phyloP scores from a whole-genome alignment of 1,140 invertebrate genomes.

The Zaprionus lachaisei region DNA sequence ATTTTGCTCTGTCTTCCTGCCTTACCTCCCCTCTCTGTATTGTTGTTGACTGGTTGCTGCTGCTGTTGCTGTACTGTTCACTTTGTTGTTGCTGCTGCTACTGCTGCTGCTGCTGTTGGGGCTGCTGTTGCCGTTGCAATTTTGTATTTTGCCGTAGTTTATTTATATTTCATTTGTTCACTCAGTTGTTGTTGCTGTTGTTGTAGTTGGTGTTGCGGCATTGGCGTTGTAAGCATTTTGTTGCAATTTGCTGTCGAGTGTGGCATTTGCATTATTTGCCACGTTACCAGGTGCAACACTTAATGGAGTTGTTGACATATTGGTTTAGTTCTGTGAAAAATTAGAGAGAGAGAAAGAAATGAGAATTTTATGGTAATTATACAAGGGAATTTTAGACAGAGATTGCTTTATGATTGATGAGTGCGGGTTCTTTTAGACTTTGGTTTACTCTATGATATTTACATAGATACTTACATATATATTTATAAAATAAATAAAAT shows the following conservation, averaged over 20 bases:
- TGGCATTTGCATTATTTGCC: conserved; percentile 64
- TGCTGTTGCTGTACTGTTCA: conserved; percentile 5
- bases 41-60: conserved; percentile 40
- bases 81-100: conserved; percentile 1
- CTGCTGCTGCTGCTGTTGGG: background rate
- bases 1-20: conserved; percentile 62
- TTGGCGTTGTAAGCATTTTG: conserved; percentile 60
- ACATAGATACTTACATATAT: no score
- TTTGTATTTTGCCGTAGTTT: conserved; percentile 26
- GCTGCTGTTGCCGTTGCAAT: conserved; percentile 8
- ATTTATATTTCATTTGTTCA: conserved; percentile 38
- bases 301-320: conserved; percentile 35
- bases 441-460: no score
- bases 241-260: conserved; percentile 54
- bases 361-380: no score
- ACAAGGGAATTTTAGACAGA: no score
- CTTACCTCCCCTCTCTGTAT: conserved; percentile 21
- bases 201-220: conserved; percentile 13
- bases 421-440: no score
- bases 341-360: background rate
- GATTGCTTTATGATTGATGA: background rate
- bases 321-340: background rate
- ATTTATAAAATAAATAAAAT: no score
- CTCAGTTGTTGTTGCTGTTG: conserved; percentile 40
- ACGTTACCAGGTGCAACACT: conserved; percentile 8